Conservation (phyloP, 2,888 invertebrate species). For the Clusia tigrina region DNA sequence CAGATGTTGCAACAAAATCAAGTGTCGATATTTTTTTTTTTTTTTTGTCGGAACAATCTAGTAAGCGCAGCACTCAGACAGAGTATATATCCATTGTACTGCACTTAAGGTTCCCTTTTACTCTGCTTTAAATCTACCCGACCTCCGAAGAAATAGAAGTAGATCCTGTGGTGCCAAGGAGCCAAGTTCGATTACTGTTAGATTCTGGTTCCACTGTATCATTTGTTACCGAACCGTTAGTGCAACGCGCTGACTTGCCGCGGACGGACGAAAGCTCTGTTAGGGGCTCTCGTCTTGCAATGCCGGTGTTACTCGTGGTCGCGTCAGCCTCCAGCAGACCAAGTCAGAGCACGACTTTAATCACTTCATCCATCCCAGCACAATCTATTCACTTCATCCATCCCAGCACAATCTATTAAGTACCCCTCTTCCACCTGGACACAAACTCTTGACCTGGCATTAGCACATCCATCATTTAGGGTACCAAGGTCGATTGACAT, state of each 20-base stretch:
- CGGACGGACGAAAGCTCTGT: constrained; percentile 11
- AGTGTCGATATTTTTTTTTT: too few relatives aligned
- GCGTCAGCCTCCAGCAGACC: constrained; percentile 13
- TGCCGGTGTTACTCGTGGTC: constrained; percentile 21
- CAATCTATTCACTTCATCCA: constrained; percentile 19
- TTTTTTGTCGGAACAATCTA: too few relatives aligned
- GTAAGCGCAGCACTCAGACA: too few relatives aligned
- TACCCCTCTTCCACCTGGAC: too few relatives aligned
- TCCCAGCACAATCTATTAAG: constrained; percentile 16
- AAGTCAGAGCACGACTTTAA: constrained; percentile 3
- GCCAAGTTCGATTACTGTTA: too few relatives aligned
- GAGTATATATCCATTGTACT: too few relatives aligned
- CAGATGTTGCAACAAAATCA: too few relatives aligned
- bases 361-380: constrained; percentile 12
- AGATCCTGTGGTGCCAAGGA: too few relatives aligned
- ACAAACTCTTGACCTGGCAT: constrained; percentile 18
- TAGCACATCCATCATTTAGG: constrained; percentile 32
- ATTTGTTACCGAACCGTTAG: constrained; percentile 25
- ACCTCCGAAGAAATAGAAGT: too few relatives aligned
- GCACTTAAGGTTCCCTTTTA: too few relatives aligned
- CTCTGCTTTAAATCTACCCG: too few relatives aligned
- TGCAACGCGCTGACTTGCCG: constrained; percentile 14
- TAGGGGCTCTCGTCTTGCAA: constrained; percentile 20
- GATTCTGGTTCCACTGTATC: constrained; percentile 23
- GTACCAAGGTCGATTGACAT: constrained; percentile 28